Conservation (phyloP, 2,888 invertebrate genomes). For the Schrankia costaestrigalis region DNA sequence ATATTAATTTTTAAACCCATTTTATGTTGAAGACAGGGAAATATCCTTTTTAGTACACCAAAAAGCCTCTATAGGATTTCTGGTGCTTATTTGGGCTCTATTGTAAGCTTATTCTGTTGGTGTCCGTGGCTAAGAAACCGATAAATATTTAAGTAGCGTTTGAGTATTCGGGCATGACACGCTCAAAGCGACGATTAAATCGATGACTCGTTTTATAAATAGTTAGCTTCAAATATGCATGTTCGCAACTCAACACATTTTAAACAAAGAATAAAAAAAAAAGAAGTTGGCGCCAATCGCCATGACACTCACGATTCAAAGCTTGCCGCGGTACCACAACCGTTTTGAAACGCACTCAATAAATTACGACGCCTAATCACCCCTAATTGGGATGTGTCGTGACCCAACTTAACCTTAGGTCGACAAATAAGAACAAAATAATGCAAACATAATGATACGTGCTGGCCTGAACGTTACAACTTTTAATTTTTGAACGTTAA, state of each 20-base stretch:
- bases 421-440: constrained; percentile 69
- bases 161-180: no score
- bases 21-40: no score
- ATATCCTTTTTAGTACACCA: no score
- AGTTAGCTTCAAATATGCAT: constrained; percentile 44
- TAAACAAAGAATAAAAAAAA: constrained; percentile 38
- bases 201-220: constrained; percentile 30
- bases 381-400: constrained; percentile 77
- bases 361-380: constrained; percentile 77
- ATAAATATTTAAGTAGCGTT: no score
- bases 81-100: no score
- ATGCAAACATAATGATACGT: constrained; percentile 78
- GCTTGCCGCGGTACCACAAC: constrained; percentile 54
- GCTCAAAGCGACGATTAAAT: constrained; percentile 33
- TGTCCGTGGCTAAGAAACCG: no score
- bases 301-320: constrained; percentile 53
- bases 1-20: no score
- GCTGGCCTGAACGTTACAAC: constrained; percentile 55
- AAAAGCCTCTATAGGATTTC: no score
- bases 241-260: constrained; percentile 65
- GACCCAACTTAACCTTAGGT: constrained; percentile 77
- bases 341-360: constrained; percentile 69
- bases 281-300: constrained; percentile 68
- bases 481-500: constrained; percentile 75
- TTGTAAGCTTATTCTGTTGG: no score